Evolutionary conservation across 30 jellyfish, hydroid and myxozoan genomes (phyloP).

Genomic region (Chrysaora quinquecirrha): DNA sequence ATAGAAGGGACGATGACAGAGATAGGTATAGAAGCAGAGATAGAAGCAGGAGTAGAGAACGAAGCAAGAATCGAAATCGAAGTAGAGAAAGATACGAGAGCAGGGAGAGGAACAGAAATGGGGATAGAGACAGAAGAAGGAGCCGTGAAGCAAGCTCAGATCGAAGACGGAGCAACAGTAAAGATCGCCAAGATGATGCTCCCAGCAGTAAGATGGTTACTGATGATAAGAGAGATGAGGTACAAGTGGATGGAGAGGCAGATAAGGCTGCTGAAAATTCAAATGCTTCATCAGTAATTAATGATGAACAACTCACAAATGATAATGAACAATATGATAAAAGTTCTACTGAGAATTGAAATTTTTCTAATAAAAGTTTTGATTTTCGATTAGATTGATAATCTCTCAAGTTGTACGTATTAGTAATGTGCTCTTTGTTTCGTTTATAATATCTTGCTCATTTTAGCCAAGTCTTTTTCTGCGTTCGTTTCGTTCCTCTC

Average conservation of each 20-base stretch:
- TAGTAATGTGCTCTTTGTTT: no score
- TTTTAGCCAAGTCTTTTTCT: no score
- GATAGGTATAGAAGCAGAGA: slow-evolving; percentile 9
- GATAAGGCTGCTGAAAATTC: slow-evolving; percentile 25
- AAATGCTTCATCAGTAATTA: neutral
- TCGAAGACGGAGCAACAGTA: slow-evolving; percentile 27
- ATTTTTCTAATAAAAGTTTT: no score
- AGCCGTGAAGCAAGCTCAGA: slow-evolving; percentile 65
- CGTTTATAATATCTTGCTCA: no score
- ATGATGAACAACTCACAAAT: slow-evolving; percentile 21
- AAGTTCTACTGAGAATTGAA: no score
- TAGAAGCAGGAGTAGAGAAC: neutral
- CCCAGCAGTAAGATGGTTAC: neutral
- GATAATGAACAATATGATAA: no score
- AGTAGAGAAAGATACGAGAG: neutral
- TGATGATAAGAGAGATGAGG: neutral
- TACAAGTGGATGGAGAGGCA: slow-evolving; percentile 12
- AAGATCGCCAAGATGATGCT: neutral
- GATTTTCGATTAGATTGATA: no score
- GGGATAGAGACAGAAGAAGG: slow-evolving; percentile 18
- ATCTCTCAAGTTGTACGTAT: no score
- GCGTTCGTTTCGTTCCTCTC: no score
- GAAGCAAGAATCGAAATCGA: slow-evolving; percentile 22
- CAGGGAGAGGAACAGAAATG: slow-evolving; percentile 29
- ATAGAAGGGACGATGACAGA: neutral